Evolutionary conservation across 2,888 invertebrate genomes (phyloP), one percentile per base, ranked within the genome.

Genomic region (Drosophila nr. fundita): DNA sequence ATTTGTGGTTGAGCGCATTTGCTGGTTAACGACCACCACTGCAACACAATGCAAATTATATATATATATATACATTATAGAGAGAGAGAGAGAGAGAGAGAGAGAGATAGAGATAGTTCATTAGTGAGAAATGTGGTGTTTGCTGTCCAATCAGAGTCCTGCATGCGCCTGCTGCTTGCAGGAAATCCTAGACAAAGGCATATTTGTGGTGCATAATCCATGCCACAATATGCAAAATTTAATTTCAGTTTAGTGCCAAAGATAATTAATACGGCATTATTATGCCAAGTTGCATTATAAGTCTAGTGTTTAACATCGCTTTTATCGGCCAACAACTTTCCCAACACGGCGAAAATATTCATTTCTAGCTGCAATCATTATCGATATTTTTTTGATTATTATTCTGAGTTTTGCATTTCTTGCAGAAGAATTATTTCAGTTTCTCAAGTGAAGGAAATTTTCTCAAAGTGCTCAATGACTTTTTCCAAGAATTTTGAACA

Each of bases 1-100:
- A 92, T 98, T 98, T 55, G 98, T 98, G 8, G 98, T 98, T 40
- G 97, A 98, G 85, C 98, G 94, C 98, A 98, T 98, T 90, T 97
- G 96, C 83, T 97, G 96, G 93, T 98, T 97, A 50, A 96, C 96
- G 18, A 96, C 95, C 0, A 98, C 97, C 15, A 98, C 98, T 62
- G 83, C 27, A 90, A 50, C 45, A 36, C 54, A 54, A 21, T 13
- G 76, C 42, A 36, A 32, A 32, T 32, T 32, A 40, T 40, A 53
- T 54, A 57, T 48, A 68, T 18, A 66, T 13, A 10, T 2, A 66
- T 48, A 49, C 34, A 64, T 32, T 36, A 55, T 30, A 52, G n/a
- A 49, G 24, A 36, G 13, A 30, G n/a, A 48, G 18, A 45, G 18
- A 40, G 15, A 49, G 24, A 36, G 21, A 30, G n/a, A 48, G 18